Percentiles rank a stretch among this genome's conserved stretches.
These are phyloP conservation scores for Diachrysia chrysitis DNA, from an alignment of 2,888 invertebrate species.

Conservation along the genomic window DNA sequence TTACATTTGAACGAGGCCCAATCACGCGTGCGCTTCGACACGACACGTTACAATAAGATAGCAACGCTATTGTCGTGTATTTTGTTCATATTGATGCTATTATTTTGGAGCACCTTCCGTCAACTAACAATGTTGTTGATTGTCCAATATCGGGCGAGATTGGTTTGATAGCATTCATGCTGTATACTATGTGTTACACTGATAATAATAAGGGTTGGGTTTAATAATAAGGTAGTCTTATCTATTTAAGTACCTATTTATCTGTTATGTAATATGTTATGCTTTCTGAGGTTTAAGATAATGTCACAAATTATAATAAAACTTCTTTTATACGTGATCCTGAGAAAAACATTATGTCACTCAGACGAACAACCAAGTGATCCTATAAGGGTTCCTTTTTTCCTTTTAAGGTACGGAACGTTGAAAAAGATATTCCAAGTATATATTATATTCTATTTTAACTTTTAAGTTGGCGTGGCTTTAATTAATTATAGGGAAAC, in stretches of 20 bases:
- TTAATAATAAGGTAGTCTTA: neutral
- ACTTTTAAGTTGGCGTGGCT: too few relatives aligned
- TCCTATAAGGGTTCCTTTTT: too few relatives aligned
- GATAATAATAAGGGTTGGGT: neutral
- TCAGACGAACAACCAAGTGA: too few relatives aligned
- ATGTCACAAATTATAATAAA: too few relatives aligned
- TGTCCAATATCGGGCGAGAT: constrained; percentile 15
- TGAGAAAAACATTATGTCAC: too few relatives aligned
- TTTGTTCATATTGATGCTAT: constrained; percentile 66
- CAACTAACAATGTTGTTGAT: constrained; percentile 50
- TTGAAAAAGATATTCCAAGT: too few relatives aligned
- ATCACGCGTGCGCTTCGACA: constrained; percentile 76
- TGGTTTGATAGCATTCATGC: neutral
- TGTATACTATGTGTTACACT: neutral
- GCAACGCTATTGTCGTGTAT: constrained; percentile 73
- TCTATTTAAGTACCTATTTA: neutral
- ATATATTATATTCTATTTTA: too few relatives aligned
- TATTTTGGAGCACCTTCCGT: constrained; percentile 61
- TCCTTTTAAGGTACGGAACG: too few relatives aligned
- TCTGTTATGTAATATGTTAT: neutral
- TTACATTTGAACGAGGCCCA: constrained; percentile 76
- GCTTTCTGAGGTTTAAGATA: too few relatives aligned
- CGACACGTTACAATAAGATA: constrained; percentile 75
- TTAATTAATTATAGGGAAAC: too few relatives aligned
- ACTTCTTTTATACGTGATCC: too few relatives aligned